phyloP scores from a whole-genome alignment of 2,113 vertebrate species.

The Indicator maculatus region DNA sequence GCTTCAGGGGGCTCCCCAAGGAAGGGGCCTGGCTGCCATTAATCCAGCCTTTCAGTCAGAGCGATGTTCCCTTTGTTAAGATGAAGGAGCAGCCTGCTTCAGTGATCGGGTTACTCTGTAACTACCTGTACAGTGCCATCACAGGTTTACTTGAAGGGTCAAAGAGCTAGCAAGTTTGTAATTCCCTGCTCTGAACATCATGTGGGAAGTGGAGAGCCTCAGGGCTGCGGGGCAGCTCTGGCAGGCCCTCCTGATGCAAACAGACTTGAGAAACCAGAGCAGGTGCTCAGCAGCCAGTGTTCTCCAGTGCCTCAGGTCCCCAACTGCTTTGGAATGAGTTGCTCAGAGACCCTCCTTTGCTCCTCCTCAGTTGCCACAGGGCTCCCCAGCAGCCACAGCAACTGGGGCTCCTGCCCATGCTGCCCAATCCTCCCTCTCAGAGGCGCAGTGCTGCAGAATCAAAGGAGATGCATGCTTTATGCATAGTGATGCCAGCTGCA shows the following conservation, averaged over 20 bases:
- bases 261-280: background rate
- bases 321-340: fast-evolving
- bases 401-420: fast-evolving
- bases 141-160: background rate
- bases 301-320: background rate
- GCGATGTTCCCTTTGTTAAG: background rate
- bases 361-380: fast-evolving
- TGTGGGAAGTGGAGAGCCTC: background rate
- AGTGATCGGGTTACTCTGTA: slow-evolving; percentile 63
- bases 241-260: background rate
- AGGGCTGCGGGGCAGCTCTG: background rate
- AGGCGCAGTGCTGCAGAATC: background rate
- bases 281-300: background rate
- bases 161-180: background rate
- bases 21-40: background rate
- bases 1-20: background rate
- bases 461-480: background rate
- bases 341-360: background rate
- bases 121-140: background rate
- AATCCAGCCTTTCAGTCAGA: background rate
- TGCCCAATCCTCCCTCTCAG: background rate
- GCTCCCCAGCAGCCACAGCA: background rate
- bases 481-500: background rate
- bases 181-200: background rate
- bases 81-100: slow-evolving; percentile 40